These are phyloP conservation scores for Sebastes miniatus DNA, from an alignment of 2,797 vertebrate species.

Conservation along the genomic window DNA sequence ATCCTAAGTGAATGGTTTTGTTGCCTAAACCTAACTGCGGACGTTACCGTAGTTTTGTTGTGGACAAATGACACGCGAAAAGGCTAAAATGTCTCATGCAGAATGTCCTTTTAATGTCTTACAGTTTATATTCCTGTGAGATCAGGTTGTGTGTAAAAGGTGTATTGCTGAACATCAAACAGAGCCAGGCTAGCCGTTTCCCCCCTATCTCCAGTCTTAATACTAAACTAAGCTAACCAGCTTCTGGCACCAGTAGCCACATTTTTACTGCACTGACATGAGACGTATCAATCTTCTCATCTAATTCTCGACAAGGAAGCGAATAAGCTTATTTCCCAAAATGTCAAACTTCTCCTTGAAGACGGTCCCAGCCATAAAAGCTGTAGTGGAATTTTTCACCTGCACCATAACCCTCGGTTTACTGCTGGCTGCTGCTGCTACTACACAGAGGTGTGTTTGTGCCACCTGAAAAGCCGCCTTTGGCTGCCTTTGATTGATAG, in stretches of 20 bases:
- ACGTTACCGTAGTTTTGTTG: too few species aligned
- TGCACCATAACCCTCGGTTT: neutral
- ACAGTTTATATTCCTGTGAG: too few species aligned
- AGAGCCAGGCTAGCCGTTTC: neutral
- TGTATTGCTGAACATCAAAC: neutral
- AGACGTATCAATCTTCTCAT: neutral
- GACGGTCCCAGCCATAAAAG: neutral
- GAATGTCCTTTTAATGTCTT: too few species aligned
- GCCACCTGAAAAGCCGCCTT: constrained; percentile 63
- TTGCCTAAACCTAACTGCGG: too few species aligned
- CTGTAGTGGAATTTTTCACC: neutral
- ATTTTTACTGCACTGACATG: neutral
- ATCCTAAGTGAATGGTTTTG: too few species aligned
- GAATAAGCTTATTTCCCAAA: neutral
- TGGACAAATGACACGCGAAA: too few species aligned
- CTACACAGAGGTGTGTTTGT: constrained; percentile 44
- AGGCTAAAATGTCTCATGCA: rapidly evolving
- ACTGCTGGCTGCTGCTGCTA: neutral
- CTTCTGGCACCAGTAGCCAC: neutral
- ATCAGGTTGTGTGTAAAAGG: too few species aligned
- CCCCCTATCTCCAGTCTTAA: neutral
- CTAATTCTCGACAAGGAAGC: neutral
- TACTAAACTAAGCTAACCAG: neutral
- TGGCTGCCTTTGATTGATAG: constrained; percentile 48
- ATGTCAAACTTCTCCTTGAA: neutral